phyloP scores from a whole-genome alignment of 2,888 invertebrate species.

The Apotomis betuletana region DNA sequence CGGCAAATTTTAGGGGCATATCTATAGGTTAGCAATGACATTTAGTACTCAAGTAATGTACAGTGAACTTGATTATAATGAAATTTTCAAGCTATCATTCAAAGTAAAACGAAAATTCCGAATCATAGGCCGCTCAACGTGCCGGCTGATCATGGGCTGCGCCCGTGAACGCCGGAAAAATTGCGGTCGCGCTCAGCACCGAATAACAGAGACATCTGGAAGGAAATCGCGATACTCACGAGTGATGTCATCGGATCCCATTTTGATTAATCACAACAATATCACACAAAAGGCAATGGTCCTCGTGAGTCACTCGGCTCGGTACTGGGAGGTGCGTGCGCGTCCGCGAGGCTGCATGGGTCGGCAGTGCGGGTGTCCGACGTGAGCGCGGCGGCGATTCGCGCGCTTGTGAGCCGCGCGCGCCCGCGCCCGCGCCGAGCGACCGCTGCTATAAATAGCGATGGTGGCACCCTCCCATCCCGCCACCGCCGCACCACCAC shows the following conservation, averaged over 20 bases:
- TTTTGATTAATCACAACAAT: conserved; percentile 55
- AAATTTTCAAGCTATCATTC: neutral
- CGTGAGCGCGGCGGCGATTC: conserved; percentile 66
- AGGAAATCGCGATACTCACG: conserved; percentile 59
- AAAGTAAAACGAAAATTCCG: neutral
- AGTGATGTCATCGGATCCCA: conserved; percentile 67
- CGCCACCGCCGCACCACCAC: conserved; percentile 29
- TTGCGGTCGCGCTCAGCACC: conserved; percentile 4
- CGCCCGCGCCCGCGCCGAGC: conserved; percentile 54
- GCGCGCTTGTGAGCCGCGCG: conserved; percentile 56
- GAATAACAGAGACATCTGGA: conserved; percentile 35
- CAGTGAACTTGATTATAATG: neutral
- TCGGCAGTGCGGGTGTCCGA: conserved; percentile 42
- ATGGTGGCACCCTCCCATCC: conserved; percentile 52
- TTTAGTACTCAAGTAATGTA: neutral
- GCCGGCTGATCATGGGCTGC: conserved; percentile 11
- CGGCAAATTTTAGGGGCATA: neutral
- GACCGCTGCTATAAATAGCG: conserved; percentile 71
- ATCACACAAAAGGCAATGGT: conserved; percentile 51
- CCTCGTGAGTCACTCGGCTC: conserved; percentile 51
- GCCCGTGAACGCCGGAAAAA: conserved; percentile 28
- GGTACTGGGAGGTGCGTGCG: conserved; percentile 22
- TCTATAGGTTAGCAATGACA: neutral
- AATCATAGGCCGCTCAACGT: neutral
- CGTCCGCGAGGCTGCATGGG: conserved; percentile 47